Conservation (phyloP, 2,888 invertebrate genomes). For the Hymenopus coronatus region DNA sequence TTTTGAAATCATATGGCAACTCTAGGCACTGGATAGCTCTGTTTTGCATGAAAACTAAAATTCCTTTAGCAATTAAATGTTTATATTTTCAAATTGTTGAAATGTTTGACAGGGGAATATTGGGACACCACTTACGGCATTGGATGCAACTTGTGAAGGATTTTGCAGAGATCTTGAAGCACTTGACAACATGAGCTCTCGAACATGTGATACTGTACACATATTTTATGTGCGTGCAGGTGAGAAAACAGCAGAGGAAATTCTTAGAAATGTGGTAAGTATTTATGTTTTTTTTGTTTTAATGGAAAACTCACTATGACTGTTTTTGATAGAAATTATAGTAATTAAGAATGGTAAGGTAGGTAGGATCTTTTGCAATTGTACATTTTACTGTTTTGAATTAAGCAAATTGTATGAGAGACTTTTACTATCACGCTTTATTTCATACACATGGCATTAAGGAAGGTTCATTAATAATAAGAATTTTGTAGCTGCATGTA, state of each 20-base stretch:
- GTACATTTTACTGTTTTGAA: too few relatives aligned
- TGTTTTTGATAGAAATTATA: too few relatives aligned
- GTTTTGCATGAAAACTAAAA: background rate
- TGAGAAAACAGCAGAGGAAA: conserved; percentile 72
- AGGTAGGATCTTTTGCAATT: too few relatives aligned
- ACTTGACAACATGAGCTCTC: conserved; percentile 81
- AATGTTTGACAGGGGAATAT: conserved; percentile 24
- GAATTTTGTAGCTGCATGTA: too few relatives aligned
- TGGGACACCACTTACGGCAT: conserved; percentile 59
- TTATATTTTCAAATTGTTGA: background rate
- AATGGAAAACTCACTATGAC: background rate
- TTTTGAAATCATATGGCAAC: too few relatives aligned
- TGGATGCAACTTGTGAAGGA: conserved; percentile 67
- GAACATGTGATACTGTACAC: conserved; percentile 89
- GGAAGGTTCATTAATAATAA: too few relatives aligned
- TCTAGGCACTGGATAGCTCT: background rate
- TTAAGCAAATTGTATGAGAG: too few relatives aligned
- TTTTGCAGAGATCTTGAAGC: conserved; percentile 77
- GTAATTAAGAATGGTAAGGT: too few relatives aligned
- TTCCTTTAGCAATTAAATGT: background rate
- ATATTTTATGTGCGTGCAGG: conserved; percentile 90
- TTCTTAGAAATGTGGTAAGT: conserved; percentile 72
- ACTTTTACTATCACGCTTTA: too few relatives aligned
- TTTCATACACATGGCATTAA: too few relatives aligned
- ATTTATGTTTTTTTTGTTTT: background rate